Conservation (phyloP, 1,140 invertebrate species). For the Meloidogyne floridensis region DNA sequence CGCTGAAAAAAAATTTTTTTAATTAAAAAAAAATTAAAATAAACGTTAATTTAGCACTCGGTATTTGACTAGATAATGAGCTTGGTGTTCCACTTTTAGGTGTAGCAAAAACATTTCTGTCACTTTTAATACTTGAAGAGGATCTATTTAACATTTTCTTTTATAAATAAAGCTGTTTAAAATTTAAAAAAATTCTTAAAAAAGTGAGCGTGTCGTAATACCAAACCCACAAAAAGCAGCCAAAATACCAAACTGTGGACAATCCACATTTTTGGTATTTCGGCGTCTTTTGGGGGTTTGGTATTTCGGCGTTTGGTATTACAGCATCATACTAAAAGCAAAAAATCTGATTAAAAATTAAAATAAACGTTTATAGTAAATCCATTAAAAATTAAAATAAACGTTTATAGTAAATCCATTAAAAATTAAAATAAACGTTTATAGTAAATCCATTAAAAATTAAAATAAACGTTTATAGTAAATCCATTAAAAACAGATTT, state of each 20-base stretch:
- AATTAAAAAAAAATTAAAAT: background rate
- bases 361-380: too few relatives aligned
- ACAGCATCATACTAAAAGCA: background rate
- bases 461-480: too few relatives aligned
- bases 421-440: too few relatives aligned
- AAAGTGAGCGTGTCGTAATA: background rate
- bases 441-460: too few relatives aligned
- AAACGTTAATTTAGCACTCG: background rate
- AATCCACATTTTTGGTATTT: too few relatives aligned
- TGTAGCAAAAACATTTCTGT: background rate
- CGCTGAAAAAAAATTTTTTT: background rate
- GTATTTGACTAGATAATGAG: background rate
- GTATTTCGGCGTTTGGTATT: too few relatives aligned
- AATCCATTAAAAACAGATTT: slow-evolving; percentile 4
- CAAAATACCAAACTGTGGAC: too few relatives aligned
- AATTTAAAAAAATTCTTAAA: too few relatives aligned
- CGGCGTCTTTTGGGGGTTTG: too few relatives aligned
- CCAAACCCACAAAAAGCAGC: too few relatives aligned
- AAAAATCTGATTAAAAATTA: background rate
- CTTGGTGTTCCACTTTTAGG: background rate
- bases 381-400: too few relatives aligned
- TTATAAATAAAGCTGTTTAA: background rate
- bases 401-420: too few relatives aligned
- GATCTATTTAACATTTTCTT: background rate
- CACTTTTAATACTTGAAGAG: background rate